Conservation (phyloP, 2,888 invertebrate species). For the Dynastes tityus region DNA sequence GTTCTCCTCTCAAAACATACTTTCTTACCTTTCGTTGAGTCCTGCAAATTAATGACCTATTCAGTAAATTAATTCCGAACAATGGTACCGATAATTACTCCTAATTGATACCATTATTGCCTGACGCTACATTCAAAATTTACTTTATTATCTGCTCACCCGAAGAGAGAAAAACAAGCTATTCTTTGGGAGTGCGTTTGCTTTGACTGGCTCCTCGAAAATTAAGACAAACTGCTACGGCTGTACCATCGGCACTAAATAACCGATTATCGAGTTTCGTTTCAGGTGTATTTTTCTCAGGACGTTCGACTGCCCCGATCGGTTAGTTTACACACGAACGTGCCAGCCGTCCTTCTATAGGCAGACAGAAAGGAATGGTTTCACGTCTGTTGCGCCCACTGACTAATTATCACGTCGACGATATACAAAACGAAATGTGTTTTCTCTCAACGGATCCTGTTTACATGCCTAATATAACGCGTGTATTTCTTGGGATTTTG, state of each 20-base stretch:
- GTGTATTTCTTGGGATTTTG: neutral
- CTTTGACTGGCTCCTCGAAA: neutral
- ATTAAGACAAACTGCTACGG: slow-evolving; percentile 32
- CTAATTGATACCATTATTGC: slow-evolving; percentile 7
- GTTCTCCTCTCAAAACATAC: too few relatives aligned
- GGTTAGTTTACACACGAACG: slow-evolving; percentile 6
- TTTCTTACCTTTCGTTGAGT: neutral
- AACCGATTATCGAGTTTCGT: slow-evolving; percentile 38
- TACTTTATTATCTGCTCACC: neutral
- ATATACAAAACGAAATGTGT: slow-evolving; percentile 25
- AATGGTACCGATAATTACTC: slow-evolving; percentile 13
- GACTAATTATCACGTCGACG: slow-evolving; percentile 31
- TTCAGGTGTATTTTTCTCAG: slow-evolving; percentile 42
- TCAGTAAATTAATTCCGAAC: slow-evolving; percentile 7
- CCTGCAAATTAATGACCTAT: neutral
- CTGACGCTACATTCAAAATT: slow-evolving; percentile 11
- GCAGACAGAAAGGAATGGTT: neutral
- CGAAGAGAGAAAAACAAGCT: slow-evolving; percentile 16
- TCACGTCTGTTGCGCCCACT: slow-evolving; percentile 28
- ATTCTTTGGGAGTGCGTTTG: neutral
- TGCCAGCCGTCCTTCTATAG: neutral
- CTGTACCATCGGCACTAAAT: slow-evolving; percentile 14
- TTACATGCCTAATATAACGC: neutral
- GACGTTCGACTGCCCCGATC: neutral
- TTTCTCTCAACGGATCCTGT: slow-evolving; percentile 7